Base-by-base conservation (phyloP, 2,888 invertebrate species). In the Timandra comae region DNA sequence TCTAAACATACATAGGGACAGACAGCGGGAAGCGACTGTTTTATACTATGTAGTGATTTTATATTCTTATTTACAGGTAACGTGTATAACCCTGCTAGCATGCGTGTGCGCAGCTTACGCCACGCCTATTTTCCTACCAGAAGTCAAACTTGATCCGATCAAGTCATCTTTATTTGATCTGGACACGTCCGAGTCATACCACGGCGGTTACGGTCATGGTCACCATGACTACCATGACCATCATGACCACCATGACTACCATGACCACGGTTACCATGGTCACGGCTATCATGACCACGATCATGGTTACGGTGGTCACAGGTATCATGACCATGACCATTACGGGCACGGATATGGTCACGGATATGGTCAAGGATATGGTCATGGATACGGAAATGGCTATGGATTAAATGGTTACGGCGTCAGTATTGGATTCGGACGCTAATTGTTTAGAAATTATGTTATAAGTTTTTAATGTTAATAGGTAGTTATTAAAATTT, bases 51-150 rank as follows among this genome's bases (percentile, higher is more conserved):
- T 12, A 12, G 7, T 25, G 7, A 12, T 12, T 7, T 19, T 30
- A 11, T 9, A n/a, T 27, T 23, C 7, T 29, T 38, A 20, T 40
- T 61, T 60, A 0, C 57, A 80, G 79, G 29, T 68, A 9, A 27
- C 68, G 12, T 60, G 48, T 37, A 33, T 63, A 6, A 52, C 55
- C 27, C 39, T 78, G 19, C 32, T 77, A 10, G n/a, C 68, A 27
- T 71, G 68, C 53, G 57, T 50, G 9, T 61, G 59, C 45, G 22
- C 65, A 40, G 73, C 71, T 8, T 68, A 63, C 43, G 57, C 60
- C 0, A 6, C 16, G 16, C 46, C 56, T 22, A 67, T 66, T 12
- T 29, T 69, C 7, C 72, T 73, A 1, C 40, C 47, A n/a, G 45
- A 28, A 11, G 3, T 12, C 3, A 0, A 33, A 31, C 7, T 30